A percentile compares a stretch with the other conserved stretches of the same genome.
Evolutionary conservation across 1,140 invertebrate genomes (phyloP).

Genomic region (Anagrus nilaparvatae): DNA sequence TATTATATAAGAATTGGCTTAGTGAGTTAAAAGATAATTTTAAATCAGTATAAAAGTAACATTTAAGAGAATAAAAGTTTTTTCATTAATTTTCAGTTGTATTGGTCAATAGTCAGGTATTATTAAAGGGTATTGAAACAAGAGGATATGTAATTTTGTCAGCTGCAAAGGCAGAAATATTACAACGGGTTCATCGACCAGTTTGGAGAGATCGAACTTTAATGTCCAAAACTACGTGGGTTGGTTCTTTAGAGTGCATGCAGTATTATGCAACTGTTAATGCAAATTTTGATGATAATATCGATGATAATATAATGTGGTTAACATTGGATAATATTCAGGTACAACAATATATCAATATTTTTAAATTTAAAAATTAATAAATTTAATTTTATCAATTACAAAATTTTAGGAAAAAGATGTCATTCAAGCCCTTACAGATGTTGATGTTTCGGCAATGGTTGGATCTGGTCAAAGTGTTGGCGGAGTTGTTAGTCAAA

Average conservation of each 20-base stretch:
- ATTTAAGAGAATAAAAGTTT: not conserved
- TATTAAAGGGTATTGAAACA: slow-evolving; percentile 92
- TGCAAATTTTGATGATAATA: slow-evolving; percentile 65
- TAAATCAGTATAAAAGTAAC: too few relatives aligned
- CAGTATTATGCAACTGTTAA: slow-evolving; percentile 97
- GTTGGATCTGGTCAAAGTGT: slow-evolving; percentile 92
- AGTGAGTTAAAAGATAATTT: too few relatives aligned
- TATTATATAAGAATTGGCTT: slow-evolving; percentile 86
- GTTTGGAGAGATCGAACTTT: slow-evolving; percentile 83
- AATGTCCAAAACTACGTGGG: slow-evolving; percentile 91
- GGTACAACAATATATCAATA: slow-evolving; percentile 17
- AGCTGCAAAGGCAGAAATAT: slow-evolving; percentile 88
- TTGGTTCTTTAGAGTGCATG: slow-evolving; percentile 91
- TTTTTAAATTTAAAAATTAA: not conserved
- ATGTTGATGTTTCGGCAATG: slow-evolving; percentile 80
- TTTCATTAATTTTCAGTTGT: slow-evolving; percentile 60
- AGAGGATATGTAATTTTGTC: slow-evolving; percentile 94
- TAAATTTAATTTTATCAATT: not conserved
- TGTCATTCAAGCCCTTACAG: slow-evolving; percentile 66
- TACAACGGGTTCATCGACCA: slow-evolving; percentile 82
- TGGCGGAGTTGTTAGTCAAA: slow-evolving; percentile 89
- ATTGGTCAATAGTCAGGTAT: slow-evolving; percentile 90
- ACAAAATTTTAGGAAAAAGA: slow-evolving; percentile 54
- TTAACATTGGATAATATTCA: slow-evolving; percentile 85
- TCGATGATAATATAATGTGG: slow-evolving; percentile 89